Conservation (phyloP, 2,888 invertebrate genomes). For the Harmothoe impar region DNA sequence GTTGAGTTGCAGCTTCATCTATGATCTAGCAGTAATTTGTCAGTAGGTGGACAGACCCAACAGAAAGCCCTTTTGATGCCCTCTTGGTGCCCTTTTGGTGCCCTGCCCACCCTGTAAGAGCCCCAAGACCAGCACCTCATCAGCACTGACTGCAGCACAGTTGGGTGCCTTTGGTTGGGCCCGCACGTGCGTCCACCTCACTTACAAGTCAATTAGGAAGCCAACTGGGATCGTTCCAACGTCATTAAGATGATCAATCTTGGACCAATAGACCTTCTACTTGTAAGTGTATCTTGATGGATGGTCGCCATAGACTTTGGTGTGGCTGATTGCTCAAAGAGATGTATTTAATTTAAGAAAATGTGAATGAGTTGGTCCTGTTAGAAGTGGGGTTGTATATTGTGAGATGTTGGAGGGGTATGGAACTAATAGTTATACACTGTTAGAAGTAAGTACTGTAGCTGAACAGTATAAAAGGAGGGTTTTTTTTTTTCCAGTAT, state of each 20-base stretch:
- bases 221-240: constrained; percentile 2
- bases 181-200: constrained; percentile 10
- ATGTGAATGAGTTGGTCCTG: neutral
- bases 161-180: neutral
- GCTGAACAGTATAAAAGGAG: no score
- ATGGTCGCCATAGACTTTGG: neutral
- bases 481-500: no score
- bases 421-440: no score
- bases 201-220: constrained; percentile 32
- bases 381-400: no score
- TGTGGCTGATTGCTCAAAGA: neutral
- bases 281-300: neutral
- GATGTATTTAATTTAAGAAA: neutral
- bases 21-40: neutral
- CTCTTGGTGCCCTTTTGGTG: neutral
- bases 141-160: neutral
- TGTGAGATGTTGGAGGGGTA: no score
- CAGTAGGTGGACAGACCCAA: neutral
- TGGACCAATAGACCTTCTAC: neutral
- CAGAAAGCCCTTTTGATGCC: neutral
- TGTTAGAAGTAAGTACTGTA: no score
- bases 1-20: neutral
- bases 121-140: no score
- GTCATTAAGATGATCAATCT: constrained; percentile 39
- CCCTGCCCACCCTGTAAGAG: neutral